These are phyloP conservation scores for Frankliniella intonsa DNA, from an alignment of 2,888 invertebrate genomes.

Conservation along the genomic window DNA sequence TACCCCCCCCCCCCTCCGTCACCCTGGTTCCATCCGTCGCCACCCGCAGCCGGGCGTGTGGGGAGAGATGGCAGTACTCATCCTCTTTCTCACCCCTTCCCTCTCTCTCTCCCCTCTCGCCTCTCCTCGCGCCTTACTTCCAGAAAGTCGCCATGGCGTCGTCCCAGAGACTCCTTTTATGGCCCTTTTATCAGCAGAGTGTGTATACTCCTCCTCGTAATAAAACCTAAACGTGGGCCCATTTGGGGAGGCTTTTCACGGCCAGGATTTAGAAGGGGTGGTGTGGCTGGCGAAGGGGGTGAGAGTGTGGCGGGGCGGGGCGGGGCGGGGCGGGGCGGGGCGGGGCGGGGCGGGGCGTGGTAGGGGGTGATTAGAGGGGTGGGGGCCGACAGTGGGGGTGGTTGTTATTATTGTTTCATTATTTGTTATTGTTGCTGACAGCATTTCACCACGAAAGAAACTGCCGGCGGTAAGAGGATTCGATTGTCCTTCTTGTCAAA, in stretches of 20 bases:
- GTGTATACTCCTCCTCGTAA: slow-evolving; percentile 25
- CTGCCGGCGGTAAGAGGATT: too few species aligned
- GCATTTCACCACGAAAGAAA: too few species aligned
- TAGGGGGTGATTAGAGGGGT: too few species aligned
- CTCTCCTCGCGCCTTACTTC: background rate
- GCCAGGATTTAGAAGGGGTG: slow-evolving; percentile 20
- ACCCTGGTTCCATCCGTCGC: background rate
- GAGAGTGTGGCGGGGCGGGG: slow-evolving; percentile 24
- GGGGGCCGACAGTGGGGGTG: too few species aligned
- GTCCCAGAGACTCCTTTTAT: slow-evolving; percentile 26
- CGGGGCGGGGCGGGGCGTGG: background rate
- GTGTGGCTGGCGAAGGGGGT: slow-evolving; percentile 29
- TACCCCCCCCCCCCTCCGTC: background rate
- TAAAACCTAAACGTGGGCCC: slow-evolving; percentile 26
- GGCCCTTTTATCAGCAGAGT: slow-evolving; percentile 30
- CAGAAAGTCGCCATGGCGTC: background rate
- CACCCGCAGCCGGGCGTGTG: background rate
- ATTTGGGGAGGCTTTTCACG: slow-evolving; percentile 22
- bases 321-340: background rate
- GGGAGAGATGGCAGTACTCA: slow-evolving; percentile 13
- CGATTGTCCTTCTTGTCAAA: too few species aligned
- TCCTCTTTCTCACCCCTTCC: background rate
- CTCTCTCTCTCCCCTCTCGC: background rate
- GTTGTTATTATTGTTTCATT: too few species aligned
- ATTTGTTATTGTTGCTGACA: too few species aligned